Conservation (phyloP, 2,113 vertebrate species). For the Cervus canadensis region DNA sequence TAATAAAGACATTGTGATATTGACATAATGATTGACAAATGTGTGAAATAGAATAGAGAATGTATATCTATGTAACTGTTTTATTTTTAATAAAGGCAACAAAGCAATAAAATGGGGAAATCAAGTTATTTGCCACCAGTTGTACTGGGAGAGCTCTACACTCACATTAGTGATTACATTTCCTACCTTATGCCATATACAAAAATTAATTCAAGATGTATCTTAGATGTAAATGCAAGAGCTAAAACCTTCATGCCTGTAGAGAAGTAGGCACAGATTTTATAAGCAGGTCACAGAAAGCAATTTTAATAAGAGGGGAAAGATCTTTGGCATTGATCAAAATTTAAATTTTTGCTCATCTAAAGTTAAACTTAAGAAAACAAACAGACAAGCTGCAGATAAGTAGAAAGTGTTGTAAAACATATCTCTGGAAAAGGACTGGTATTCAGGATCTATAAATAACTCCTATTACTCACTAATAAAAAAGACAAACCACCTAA, state of each 20-base stretch:
- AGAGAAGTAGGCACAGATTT: neutral
- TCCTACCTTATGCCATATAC: neutral
- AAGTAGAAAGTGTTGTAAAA: neutral
- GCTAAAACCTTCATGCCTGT: neutral
- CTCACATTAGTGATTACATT: neutral
- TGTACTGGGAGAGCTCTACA: neutral
- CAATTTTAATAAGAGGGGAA: neutral
- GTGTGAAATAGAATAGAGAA: neutral
- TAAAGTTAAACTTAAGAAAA: neutral
- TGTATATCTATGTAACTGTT: neutral
- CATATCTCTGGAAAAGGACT: neutral
- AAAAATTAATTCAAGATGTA: neutral
- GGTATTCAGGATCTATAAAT: neutral
- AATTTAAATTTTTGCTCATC: neutral
- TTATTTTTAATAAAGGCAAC: neutral
- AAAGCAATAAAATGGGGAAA: neutral
- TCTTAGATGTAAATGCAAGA: neutral
- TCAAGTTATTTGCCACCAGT: neutral
- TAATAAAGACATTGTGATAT: neutral
- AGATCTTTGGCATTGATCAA: neutral
- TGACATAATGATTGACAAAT: neutral
- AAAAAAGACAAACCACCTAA: slow-evolving; percentile 35
- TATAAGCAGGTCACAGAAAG: neutral
- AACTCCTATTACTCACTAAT: neutral
- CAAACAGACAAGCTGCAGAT: neutral